These are phyloP conservation scores for Coracias cyanogaster DNA, from an alignment of 2,797 vertebrate species.

Conservation along the genomic window DNA sequence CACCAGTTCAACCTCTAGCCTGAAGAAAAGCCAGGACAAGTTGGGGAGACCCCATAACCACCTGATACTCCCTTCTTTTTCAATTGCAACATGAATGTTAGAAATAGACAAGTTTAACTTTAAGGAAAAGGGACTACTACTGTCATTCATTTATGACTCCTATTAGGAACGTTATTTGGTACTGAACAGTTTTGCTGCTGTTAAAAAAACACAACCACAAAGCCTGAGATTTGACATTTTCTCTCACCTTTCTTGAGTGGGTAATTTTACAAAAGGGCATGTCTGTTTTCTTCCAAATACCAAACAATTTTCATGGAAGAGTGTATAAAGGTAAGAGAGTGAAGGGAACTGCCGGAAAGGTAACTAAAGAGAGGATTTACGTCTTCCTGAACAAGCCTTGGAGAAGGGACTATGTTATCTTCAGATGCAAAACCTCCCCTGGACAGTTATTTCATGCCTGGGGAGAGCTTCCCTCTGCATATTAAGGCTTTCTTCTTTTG, in stretches of 20 bases:
- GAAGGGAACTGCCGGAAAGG: neutral
- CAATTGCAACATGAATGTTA: accelerated
- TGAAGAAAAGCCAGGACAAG: neutral
- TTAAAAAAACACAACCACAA: neutral
- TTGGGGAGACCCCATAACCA: neutral
- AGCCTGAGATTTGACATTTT: neutral
- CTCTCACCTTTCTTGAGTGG: neutral
- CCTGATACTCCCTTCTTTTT: neutral
- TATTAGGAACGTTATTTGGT: neutral
- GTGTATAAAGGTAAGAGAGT: neutral
- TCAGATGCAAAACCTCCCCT: neutral
- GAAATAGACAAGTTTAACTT: neutral
- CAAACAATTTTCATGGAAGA: neutral
- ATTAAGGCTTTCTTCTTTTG: neutral
- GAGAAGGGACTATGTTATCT: neutral
- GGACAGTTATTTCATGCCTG: neutral
- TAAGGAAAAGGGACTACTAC: neutral
- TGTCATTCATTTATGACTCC: neutral
- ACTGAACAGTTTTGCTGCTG: neutral
- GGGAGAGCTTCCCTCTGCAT: neutral
- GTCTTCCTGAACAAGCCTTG: neutral
- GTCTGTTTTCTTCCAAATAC: neutral
- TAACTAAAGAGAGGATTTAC: neutral
- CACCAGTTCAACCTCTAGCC: neutral
- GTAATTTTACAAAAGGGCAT: neutral